Base-by-base conservation (phyloP, 30 jellyfish, hydroid and myxozoan species). In the Aurelia aurita region DNA sequence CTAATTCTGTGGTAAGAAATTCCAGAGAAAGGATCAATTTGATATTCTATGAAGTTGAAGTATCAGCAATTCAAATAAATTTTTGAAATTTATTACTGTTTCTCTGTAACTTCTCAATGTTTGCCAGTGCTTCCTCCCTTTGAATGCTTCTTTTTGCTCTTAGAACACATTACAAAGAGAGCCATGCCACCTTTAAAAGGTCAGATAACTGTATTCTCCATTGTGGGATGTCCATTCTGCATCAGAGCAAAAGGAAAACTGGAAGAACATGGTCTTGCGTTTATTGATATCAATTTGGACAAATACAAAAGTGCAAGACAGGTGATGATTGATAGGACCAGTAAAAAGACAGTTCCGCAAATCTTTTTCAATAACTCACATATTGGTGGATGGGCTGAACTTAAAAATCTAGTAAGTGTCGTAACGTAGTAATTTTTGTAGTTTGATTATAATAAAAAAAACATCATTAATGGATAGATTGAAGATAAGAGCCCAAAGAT, bases 171-270 rank as follows among this genome's bases (percentile, higher is more conserved):
- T 6, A 9, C 51, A 5, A 39, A 39, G 51, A 39, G 13, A 39
- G 51, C 51, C 51, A 62, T 58, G 94, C 59, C 31, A 51, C 66
- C 82, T 23, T 35, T 91, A 31, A 84, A 91, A 61, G 98, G 98
- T 10, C 69, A 79, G 77, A 66, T 91, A 19, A 67, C 88, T 13
- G 69, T 91, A 16, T 91, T 67, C 91, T 84, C 96, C 58, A 91
- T 91, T 5, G 79, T 91, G 72, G 98, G 98, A 12, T 91, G 98
- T 60, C 98, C 98, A 55, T 91, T 67, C 61, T 91, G 98, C 82
- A 91, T 91, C 64, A 72, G 96, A 44, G 93, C 94, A 43, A 91
- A 91, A 78, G 96, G 88, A 23, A 82, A 85, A 25, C 58, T 91
- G 15, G 98, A 91, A 49, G 96, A 84, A 43, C 73, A 84, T 57